phyloP scores from a whole-genome alignment of 2,888 invertebrate genomes.

The Teinopalpus imperialis region DNA sequence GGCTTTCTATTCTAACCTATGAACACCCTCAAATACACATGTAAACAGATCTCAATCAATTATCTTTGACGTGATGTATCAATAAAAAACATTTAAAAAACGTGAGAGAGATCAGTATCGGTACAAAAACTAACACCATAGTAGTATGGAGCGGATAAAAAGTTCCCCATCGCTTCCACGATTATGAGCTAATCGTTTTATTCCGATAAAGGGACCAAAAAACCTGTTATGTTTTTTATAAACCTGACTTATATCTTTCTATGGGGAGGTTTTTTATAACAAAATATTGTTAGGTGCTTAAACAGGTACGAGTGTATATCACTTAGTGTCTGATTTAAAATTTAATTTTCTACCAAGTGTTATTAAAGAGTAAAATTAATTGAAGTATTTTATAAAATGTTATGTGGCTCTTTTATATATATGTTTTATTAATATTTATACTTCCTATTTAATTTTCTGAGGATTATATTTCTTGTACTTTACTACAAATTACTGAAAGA shows the following conservation, averaged over 20 bases:
- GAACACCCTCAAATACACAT: too few relatives aligned
- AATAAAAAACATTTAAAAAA: constrained; percentile 68
- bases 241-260: constrained; percentile 51
- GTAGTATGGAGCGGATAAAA: constrained; percentile 49
- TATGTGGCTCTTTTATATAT: too few relatives aligned
- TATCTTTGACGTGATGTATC: constrained; percentile 53
- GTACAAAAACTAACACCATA: constrained; percentile 59
- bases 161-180: constrained; percentile 42
- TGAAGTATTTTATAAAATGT: too few relatives aligned
- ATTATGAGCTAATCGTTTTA: constrained; percentile 51
- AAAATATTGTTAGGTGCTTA: constrained; percentile 6
- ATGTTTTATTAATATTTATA: too few relatives aligned
- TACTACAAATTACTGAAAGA: too few relatives aligned
- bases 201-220: constrained; percentile 42
- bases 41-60: constrained; percentile 70
- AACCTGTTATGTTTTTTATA: constrained; percentile 61
- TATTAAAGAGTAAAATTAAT: too few relatives aligned
- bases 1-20: too few relatives aligned
- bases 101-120: constrained; percentile 73
- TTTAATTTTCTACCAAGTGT: too few relatives aligned
- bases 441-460: too few relatives aligned
- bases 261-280: constrained; percentile 30
- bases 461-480: too few relatives aligned
- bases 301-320: too few relatives aligned
- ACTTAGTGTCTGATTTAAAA: too few relatives aligned